These are phyloP conservation scores for Pharmacophagus antenor DNA, from an alignment of 2,888 invertebrate species.

Conservation along the genomic window DNA sequence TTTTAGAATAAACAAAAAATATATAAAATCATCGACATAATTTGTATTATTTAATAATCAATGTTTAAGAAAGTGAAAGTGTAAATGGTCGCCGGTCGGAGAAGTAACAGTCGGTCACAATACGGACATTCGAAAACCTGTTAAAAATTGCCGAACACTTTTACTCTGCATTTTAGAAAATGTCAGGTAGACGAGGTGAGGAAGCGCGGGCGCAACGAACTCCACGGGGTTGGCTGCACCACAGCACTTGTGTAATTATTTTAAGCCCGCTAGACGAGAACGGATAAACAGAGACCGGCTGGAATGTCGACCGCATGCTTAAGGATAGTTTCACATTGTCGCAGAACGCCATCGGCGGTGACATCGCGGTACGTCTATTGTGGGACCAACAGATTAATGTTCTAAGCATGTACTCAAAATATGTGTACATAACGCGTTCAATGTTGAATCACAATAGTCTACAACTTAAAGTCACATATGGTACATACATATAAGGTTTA, in stretches of 20 bases:
- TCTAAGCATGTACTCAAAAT: not conserved
- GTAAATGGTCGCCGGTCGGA: slow-evolving; percentile 39
- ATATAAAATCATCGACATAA: slow-evolving; percentile 2
- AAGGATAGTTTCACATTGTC: slow-evolving; percentile 38
- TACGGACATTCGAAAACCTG: slow-evolving; percentile 51
- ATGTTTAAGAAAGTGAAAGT: slow-evolving; percentile 61
- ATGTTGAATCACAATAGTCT: too few species aligned
- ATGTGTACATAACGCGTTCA: not conserved
- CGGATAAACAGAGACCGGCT: slow-evolving; percentile 58
- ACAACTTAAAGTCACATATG: too few species aligned
- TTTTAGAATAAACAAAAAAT: not conserved
- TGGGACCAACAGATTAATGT: slow-evolving; percentile 12
- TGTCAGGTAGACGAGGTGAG: slow-evolving; percentile 46
- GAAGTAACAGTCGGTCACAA: slow-evolving; percentile 39
- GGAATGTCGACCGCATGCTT: slow-evolving; percentile 64
- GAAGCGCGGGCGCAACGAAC: slow-evolving; percentile 53
- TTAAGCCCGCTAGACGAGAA: slow-evolving; percentile 68
- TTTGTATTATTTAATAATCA: slow-evolving; percentile 17
- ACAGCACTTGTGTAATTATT: slow-evolving; percentile 77
- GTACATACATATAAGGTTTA: too few species aligned
- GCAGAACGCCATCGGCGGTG: slow-evolving; percentile 21
- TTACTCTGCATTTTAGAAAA: slow-evolving; percentile 45
- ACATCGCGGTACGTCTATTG: slow-evolving; percentile 18
- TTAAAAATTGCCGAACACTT: slow-evolving; percentile 51
- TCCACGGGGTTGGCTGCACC: slow-evolving; percentile 49